Evolutionary conservation across 2,888 invertebrate species (phyloP).

Genomic region (Arenicola marina): DNA sequence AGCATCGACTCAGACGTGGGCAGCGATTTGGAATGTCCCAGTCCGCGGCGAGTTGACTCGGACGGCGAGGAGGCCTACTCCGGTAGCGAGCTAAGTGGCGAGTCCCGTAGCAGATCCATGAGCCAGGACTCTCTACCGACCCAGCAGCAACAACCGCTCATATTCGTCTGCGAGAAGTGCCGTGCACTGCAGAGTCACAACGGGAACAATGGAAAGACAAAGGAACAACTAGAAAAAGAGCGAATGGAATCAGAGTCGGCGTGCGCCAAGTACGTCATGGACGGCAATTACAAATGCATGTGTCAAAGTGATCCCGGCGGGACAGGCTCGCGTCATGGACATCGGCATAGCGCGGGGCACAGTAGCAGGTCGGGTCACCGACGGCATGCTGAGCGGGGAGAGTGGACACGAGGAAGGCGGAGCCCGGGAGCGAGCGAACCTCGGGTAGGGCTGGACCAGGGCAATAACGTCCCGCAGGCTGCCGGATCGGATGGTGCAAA

Average conservation of each 20-base stretch:
- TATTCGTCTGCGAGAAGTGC: constrained; percentile 37
- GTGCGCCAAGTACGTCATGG: constrained; percentile 40
- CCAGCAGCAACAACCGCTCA: constrained; percentile 7
- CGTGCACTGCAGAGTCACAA: constrained; percentile 26
- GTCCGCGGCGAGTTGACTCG: not conserved
- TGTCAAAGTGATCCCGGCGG: constrained; percentile 16
- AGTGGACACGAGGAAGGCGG: not conserved
- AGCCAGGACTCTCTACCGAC: not conserved
- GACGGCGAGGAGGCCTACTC: not conserved
- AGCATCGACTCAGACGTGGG: constrained; percentile 25
- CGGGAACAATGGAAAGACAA: constrained; percentile 4
- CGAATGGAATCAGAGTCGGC: constrained; percentile 29
- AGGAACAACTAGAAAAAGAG: constrained; percentile 22
- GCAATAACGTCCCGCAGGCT: not conserved
- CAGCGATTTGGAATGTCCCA: constrained; percentile 28
- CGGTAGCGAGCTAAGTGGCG: not conserved
- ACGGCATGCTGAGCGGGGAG: not conserved
- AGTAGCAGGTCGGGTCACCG: not conserved
- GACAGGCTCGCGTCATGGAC: not conserved
- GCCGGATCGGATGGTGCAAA: not conserved
- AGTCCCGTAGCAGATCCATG: not conserved
- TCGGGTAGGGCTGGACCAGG: not conserved
- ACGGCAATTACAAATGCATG: constrained; percentile 41
- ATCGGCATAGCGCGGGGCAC: not conserved
- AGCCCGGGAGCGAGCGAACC: not conserved